A percentile compares a stretch with the other conserved stretches of the same genome.
Conservation (phyloP, 2,113 vertebrate species). For the Perca schrenkii region DNA sequence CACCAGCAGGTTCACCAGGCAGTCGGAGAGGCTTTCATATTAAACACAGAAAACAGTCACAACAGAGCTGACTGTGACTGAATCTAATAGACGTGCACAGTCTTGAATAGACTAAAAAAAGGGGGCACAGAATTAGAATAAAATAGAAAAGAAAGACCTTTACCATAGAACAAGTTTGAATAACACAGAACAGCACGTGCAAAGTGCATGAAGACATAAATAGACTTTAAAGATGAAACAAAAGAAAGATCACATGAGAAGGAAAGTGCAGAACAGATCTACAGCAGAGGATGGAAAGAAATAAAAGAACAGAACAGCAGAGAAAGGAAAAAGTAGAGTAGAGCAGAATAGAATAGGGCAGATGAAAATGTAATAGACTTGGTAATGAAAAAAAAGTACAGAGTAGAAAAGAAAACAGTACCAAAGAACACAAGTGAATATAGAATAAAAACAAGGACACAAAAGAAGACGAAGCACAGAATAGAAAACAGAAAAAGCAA, state of each 20-base stretch:
- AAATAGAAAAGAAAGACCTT: background rate
- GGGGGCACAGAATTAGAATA: background rate
- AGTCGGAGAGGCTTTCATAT: constrained; percentile 3
- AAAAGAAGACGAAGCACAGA: background rate
- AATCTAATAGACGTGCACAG: constrained; percentile 28
- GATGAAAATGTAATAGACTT: background rate
- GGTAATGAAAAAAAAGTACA: background rate
- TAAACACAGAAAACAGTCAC: constrained; percentile 7
- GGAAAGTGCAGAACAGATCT: background rate
- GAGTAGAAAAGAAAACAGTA: background rate
- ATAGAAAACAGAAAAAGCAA: too few species aligned
- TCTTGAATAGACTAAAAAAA: background rate
- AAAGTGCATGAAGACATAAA: too few species aligned
- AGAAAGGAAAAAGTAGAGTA: background rate
- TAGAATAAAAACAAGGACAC: background rate
- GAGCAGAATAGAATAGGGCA: background rate
- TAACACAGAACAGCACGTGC: background rate
- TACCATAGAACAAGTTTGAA: background rate
- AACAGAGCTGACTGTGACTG: constrained; percentile 39
- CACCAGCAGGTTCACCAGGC: constrained; percentile 27
- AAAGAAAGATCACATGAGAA: background rate
- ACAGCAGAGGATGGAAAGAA: background rate
- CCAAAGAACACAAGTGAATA: background rate
- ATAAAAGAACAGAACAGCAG: background rate
- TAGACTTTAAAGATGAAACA: background rate